Base-by-base conservation (phyloP, 1,140 invertebrate species). In the Mercenaria mercenaria region DNA sequence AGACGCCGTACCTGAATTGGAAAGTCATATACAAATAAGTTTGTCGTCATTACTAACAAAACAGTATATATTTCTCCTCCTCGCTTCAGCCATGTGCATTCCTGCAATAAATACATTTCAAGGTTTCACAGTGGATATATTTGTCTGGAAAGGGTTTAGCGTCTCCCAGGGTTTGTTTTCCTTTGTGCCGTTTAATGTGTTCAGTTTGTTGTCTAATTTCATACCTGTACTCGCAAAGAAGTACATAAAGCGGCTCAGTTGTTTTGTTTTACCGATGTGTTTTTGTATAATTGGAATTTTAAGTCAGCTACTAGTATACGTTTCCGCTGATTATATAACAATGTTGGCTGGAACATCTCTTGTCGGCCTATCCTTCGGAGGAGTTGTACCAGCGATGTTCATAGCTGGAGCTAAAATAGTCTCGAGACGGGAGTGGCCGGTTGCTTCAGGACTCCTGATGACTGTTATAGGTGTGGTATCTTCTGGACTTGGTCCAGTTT, bases 371-470 rank as follows among this genome's bases (percentile, higher is more conserved):
- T 8, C 29, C 8, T 20, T 79, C 23, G 76, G 76, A 2, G 76
- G 76, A 3, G 50, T 79, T 13, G 34, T 79, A 8, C 76, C 76
- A 13, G 20, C 76, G 0, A 56, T 56, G 29, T 56, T 79, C 20
- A 79, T 52, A 32, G 76, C 47, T 37, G 43, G 76, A 34, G 76
- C 47, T 26, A 56, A 52, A 23, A 37, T 79, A 52, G 76, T 79
- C 4, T 18, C 18, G 8, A 11, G 13, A 34, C 23, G 26, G 1
- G 47, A 39, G 11, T 79, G 76, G 76, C 76, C 76, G 18, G 20
- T 79, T 29, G 76, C 50, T 18, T 79, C 76, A 26, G 76, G 76
- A 20, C 76, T 79, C 34, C 43, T 79, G 3, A 56, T 79, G 18
- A 34, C 76, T 37, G 32, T 34, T 10, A 79, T 79, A 52, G 76